Conservation (phyloP, 2,797 vertebrate genomes). For the Diglossa cyanea region DNA sequence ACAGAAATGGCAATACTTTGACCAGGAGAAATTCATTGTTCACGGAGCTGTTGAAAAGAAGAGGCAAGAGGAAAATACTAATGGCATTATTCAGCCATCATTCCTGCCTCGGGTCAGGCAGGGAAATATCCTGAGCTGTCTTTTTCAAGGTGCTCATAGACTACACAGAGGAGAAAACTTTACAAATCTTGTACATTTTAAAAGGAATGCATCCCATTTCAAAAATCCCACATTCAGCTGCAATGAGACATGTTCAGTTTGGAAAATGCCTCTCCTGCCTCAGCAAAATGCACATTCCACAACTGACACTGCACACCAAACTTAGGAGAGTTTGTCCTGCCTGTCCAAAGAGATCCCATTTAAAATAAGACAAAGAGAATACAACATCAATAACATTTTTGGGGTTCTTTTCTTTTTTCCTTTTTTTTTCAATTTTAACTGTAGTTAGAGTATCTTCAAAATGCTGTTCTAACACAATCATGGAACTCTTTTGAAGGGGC, state of each 20-base stretch:
- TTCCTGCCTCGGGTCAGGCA: background rate
- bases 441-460: background rate
- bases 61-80: slow-evolving; percentile 27
- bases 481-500: background rate
- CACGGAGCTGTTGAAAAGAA: slow-evolving; percentile 5
- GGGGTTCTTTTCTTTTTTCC: accelerated
- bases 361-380: background rate
- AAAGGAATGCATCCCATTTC: accelerated
- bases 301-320: background rate
- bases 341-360: background rate
- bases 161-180: background rate
- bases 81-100: background rate
- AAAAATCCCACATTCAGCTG: background rate
- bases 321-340: background rate
- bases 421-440: background rate
- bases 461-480: background rate
- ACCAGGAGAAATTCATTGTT: slow-evolving; percentile 8
- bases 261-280: background rate
- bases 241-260: background rate
- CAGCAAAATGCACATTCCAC: background rate
- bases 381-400: background rate
- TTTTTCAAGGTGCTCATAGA: background rate
- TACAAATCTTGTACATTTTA: background rate
- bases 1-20: slow-evolving; percentile 26
- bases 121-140: background rate